Evolutionary conservation across 2,888 invertebrate genomes (phyloP).

Genomic region (Alcis repandata): DNA sequence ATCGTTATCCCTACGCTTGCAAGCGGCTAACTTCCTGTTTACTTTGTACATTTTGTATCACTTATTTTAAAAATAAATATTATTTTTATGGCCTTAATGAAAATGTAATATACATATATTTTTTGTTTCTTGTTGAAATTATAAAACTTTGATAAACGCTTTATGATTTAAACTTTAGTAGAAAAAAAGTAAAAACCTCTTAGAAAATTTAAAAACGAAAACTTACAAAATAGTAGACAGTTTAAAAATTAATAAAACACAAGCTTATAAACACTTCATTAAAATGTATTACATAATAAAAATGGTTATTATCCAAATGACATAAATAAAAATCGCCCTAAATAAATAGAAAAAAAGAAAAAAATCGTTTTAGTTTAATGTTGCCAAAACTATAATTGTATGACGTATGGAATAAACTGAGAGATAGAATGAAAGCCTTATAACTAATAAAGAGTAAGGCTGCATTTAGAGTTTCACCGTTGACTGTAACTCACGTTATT

Average conservation of each 20-base stretch:
- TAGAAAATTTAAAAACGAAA: too few relatives aligned
- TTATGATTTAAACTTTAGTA: too few relatives aligned
- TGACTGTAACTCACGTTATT: too few relatives aligned
- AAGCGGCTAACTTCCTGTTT: conserved; percentile 16
- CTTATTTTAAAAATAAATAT: conserved; percentile 35
- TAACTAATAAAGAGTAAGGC: conserved; percentile 17
- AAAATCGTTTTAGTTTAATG: conserved; percentile 15
- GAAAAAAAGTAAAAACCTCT: too few relatives aligned
- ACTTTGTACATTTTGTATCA: conserved; percentile 58
- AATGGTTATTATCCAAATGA: too few relatives aligned
- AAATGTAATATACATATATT: background rate
- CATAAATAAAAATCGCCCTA: too few relatives aligned
- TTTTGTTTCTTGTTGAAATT: background rate
- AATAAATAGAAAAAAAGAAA: too few relatives aligned
- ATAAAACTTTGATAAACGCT: background rate
- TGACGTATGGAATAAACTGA: conserved; percentile 14
- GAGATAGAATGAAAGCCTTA: conserved; percentile 26
- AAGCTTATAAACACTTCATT: too few relatives aligned
- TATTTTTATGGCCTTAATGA: background rate
- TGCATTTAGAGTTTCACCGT: conserved; percentile 2
- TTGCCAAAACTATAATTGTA: conserved; percentile 9
- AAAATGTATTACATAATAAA: too few relatives aligned
- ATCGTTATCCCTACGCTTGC: conserved; percentile 22
- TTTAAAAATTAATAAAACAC: too few relatives aligned
- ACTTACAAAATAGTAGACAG: too few relatives aligned